phyloP scores from a whole-genome alignment of 1,140 invertebrate species.

The Copidosoma floridanum region DNA sequence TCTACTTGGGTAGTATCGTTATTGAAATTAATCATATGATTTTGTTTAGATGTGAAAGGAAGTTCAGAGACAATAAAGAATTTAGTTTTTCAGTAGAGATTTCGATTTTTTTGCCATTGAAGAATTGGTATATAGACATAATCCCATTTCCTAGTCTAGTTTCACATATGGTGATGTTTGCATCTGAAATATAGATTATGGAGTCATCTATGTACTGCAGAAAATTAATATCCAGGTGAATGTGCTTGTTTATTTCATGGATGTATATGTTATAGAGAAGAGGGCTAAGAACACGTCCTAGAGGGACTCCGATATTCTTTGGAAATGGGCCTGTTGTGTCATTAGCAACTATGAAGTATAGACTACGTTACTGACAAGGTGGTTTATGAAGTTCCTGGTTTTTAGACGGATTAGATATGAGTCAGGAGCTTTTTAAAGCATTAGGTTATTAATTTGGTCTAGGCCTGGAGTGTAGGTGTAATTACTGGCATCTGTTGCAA shows the following conservation, averaged over 20 bases:
- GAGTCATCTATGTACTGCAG: conserved; percentile 25
- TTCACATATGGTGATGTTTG: not conserved
- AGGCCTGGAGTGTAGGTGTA: not conserved
- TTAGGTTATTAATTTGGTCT: not conserved
- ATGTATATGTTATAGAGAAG: conserved; percentile 24
- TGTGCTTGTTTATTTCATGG: not conserved
- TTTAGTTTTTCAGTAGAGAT: not conserved
- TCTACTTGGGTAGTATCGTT: not conserved
- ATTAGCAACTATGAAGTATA: not conserved
- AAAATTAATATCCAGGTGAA: not conserved
- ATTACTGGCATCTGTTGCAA: not conserved
- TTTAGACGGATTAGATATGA: conserved; percentile 4
- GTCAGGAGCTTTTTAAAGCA: too few relatives aligned
- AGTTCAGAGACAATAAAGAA: too few relatives aligned
- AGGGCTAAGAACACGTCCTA: conserved; percentile 24
- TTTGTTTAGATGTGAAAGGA: not conserved
- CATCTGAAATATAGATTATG: not conserved
- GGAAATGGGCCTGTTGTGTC: not conserved
- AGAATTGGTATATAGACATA: not conserved
- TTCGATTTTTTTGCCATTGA: conserved; percentile 2
- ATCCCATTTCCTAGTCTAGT: not conserved
- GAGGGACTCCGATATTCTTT: conserved; percentile 18
- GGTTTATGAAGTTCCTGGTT: not conserved
- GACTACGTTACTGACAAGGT: conserved; percentile 7
- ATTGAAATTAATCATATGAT: not conserved